Percentiles rank a stretch among this genome's conserved stretches.
Conservation (phyloP, 1,140 invertebrate species). For the Planococcus citri region DNA sequence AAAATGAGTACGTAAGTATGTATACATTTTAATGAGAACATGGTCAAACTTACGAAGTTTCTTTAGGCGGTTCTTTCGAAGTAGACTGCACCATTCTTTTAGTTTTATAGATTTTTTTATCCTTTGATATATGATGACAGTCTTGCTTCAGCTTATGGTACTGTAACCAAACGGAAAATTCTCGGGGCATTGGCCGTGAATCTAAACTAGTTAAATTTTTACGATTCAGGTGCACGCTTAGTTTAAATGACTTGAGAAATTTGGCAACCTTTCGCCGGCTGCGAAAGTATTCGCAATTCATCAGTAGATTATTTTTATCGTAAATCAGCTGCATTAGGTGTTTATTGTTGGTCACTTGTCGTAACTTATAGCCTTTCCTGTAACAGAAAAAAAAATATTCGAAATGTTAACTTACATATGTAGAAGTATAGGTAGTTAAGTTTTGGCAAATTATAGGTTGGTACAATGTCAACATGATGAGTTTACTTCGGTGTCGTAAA, state of each 20-base stretch:
- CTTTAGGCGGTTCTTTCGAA: neutral
- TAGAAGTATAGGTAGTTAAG: too few relatives aligned
- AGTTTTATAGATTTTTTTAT: conserved; percentile 14
- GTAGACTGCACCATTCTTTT: neutral
- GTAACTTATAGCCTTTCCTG: conserved; percentile 42
- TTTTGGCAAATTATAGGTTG: too few relatives aligned
- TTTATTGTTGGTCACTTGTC: conserved; percentile 49
- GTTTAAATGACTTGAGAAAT: conserved; percentile 4
- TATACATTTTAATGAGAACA: too few relatives aligned
- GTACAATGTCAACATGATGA: too few relatives aligned
- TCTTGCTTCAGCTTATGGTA: conserved; percentile 1
- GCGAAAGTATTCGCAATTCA: conserved; percentile 51
- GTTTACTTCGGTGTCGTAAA: too few relatives aligned
- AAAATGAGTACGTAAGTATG: too few relatives aligned
- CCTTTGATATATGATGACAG: conserved; percentile 7
- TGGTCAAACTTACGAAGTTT: neutral
- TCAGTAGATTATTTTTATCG: conserved; percentile 40
- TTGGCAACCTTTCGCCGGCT: conserved; percentile 30
- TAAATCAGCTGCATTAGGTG: conserved; percentile 56
- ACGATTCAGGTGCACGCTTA: neutral
- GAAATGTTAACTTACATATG: too few relatives aligned
- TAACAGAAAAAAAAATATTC: too few relatives aligned
- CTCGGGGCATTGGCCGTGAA: neutral
- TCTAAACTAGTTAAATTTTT: conserved; percentile 8
- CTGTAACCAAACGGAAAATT: neutral